These are phyloP conservation scores for Elaphurus davidianus DNA, from an alignment of 2,113 vertebrate species.

Conservation along the genomic window DNA sequence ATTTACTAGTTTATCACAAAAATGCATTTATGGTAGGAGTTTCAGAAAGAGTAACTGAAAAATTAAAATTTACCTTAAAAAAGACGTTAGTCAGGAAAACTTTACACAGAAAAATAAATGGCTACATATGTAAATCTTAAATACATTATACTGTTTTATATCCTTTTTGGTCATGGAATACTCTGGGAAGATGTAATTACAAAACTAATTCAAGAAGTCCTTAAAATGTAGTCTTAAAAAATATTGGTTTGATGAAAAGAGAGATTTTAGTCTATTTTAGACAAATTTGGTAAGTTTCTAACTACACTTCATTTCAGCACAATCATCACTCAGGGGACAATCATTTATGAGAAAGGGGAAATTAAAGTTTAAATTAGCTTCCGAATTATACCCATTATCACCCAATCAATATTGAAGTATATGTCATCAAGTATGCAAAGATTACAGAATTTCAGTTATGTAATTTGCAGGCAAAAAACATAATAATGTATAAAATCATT, in stretches of 20 bases:
- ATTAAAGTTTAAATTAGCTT: slow-evolving; percentile 28
- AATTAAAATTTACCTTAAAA: slow-evolving; percentile 39
- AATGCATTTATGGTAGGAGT: background rate
- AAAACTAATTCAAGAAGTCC: background rate
- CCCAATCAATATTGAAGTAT: background rate
- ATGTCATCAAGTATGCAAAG: background rate
- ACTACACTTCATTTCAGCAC: background rate
- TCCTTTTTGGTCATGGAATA: slow-evolving; percentile 5
- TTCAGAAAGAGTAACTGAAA: slow-evolving; percentile 8
- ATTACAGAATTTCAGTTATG: slow-evolving; percentile 28
- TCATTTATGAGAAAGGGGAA: background rate
- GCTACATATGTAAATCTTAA: background rate
- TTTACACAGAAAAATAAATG: background rate
- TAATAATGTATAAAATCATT: background rate
- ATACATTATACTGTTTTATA: background rate
- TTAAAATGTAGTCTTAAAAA: slow-evolving; percentile 22
- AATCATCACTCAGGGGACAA: background rate
- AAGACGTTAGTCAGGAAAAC: background rate
- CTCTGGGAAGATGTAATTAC: background rate
- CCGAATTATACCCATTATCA: background rate
- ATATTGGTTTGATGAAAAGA: background rate
- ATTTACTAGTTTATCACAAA: slow-evolving; percentile 24
- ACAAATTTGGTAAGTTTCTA: background rate
- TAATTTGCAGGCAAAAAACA: background rate
- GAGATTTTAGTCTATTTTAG: background rate